Evolutionary conservation across 2,888 invertebrate genomes (phyloP).

Genomic region (Leptinotarsa haldemani): DNA sequence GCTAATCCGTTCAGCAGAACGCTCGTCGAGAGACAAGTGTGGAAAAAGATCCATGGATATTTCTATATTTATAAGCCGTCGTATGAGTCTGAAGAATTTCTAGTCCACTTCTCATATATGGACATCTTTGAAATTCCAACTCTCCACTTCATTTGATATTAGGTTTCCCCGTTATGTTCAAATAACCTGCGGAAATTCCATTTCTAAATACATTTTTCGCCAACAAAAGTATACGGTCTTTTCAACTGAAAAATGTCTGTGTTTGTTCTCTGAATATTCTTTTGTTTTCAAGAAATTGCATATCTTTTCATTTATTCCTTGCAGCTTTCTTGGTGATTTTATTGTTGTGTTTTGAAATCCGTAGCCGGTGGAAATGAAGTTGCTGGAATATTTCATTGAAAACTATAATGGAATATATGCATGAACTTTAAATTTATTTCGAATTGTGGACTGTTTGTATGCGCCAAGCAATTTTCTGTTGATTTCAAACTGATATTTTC

Average conservation of each 20-base stretch:
- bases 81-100: not conserved
- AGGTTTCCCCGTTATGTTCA: not conserved
- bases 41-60: too few species aligned
- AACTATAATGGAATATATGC: not conserved
- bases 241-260: not conserved
- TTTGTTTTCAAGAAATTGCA: not conserved
- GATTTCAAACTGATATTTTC: too few species aligned
- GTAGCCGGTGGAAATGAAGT: not conserved
- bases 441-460: too few species aligned
- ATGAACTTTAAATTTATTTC: not conserved
- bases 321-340: not conserved
- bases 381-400: not conserved
- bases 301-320: not conserved
- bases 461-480: too few species aligned
- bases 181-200: conserved; percentile 17
- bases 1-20: too few species aligned
- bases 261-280: not conserved
- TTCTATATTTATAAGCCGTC: too few species aligned
- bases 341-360: conserved; percentile 1
- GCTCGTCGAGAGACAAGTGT: too few species aligned
- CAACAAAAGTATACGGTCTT: conserved; percentile 13
- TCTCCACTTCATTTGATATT: not conserved
- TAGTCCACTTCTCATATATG: not conserved
- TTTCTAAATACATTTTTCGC: not conserved
- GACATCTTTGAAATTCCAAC: not conserved